Conservation (phyloP, 2,113 vertebrate species). For the Gymnobelideus leadbeateri region DNA sequence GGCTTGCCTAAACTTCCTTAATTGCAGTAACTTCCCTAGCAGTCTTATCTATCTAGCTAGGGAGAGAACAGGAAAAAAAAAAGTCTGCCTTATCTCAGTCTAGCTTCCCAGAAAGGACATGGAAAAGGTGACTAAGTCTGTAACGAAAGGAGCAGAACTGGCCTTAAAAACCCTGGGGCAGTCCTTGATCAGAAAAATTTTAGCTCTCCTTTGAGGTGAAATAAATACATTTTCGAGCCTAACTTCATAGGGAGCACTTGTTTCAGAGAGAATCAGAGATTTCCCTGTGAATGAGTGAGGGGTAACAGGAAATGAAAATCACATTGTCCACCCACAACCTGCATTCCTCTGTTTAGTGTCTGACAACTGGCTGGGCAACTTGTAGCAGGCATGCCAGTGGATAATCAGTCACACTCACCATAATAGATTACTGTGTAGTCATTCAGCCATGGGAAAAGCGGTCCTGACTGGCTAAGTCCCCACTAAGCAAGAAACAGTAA, state of each 20-base stretch:
- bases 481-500: background rate
- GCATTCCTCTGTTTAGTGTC: slow-evolving; percentile 74
- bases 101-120: background rate
- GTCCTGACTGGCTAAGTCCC: slow-evolving; percentile 2
- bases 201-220: slow-evolving; percentile 73
- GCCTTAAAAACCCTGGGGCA: slow-evolving; percentile 12
- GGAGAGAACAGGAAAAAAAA: slow-evolving; percentile 27
- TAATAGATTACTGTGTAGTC: slow-evolving; percentile 66
- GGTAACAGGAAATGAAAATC: slow-evolving; percentile 69
- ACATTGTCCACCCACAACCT: slow-evolving; percentile 53
- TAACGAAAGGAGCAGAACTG: slow-evolving; percentile 34
- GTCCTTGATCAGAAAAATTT: slow-evolving; percentile 43
- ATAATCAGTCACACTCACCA: slow-evolving; percentile 63
- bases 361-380: slow-evolving; percentile 77
- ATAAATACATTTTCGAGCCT: slow-evolving; percentile 73
- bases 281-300: slow-evolving; percentile 73
- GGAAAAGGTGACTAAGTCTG: background rate
- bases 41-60: slow-evolving; percentile 37
- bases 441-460: slow-evolving; percentile 35
- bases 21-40: background rate
- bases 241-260: slow-evolving; percentile 57
- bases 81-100: slow-evolving; percentile 42
- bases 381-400: slow-evolving; percentile 66
- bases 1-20: slow-evolving; percentile 26
- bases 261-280: slow-evolving; percentile 72